Base-by-base conservation (phyloP, 1,140 invertebrate species). In the Drosophila bocqueti region DNA sequence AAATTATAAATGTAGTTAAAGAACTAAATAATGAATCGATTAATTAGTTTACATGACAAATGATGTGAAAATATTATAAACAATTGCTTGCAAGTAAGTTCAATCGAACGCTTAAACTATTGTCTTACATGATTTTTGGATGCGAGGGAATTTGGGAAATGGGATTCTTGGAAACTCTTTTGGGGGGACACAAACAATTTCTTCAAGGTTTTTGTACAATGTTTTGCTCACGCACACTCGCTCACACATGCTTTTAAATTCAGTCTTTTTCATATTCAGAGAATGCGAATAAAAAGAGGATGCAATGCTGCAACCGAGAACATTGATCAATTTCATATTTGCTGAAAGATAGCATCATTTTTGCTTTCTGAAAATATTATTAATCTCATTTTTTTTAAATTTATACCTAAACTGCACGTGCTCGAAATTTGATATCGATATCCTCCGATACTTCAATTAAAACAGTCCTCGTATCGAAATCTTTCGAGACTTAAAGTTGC, bases 1-100 rank as follows among this genome's bases (percentile, higher is more conserved):
- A 86, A 86, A 86, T 86, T 86, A 86, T 86, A 86, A 83, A 86
- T 86, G 83, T 86, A 86, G 83, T 83, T 87, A 86, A 86, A 71
- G 61, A 86, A 85, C 81, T 87, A 76, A 79, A 71, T 8, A 55
- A 54, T 36, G 15, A 54, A 54, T 29, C 34, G 26, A 50, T 29
- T 62, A 63, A n/a, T 75, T 55, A 50, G 64, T 71, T 62, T 77
- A 79, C 77, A 67, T 65, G 49, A 38, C 42, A 80, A 79, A 79
- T 78, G 45, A 69, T 65, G 26, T 55, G 60, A 52, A 36, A 34
- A 57, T 61, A 60, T 55, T 38, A 79, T 85, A 71, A 79, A 65
- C 60, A 78, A 67, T 82, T 46, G 68, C 59, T 67, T 83, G 73
- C 76, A 83, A 83, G 49, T 52, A 72, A 84, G 64, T 84, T 72